phyloP scores from a whole-genome alignment of 2,113 vertebrate genomes.

The Pagrus major region DNA sequence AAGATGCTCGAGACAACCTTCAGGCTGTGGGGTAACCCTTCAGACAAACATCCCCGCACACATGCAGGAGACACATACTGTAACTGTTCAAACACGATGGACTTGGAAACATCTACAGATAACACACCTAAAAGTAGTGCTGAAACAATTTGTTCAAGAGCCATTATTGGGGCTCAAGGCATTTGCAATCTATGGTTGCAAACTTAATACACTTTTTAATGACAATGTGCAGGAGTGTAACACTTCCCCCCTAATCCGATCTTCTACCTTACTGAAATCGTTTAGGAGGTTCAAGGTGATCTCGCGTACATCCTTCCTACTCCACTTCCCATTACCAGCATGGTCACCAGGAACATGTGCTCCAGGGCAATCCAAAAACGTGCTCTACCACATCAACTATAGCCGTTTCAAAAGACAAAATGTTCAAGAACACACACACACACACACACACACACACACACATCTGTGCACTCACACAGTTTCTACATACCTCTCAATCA shows the following conservation, averaged over 20 bases:
- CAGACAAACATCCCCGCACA: conserved; percentile 19
- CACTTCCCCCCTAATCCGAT: not conserved
- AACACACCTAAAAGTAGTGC: no score
- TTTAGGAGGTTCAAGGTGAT: not conserved
- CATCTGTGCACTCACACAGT: conserved; percentile 12
- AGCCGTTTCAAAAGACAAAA: conserved; percentile 11
- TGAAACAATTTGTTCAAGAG: no score
- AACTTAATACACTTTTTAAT: not conserved
- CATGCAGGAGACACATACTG: conserved; percentile 6
- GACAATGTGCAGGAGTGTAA: not conserved
- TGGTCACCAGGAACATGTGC: not conserved
- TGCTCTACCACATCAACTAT: conserved; percentile 6
- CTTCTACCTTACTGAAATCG: not conserved
- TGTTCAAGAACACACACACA: conserved; percentile 2
- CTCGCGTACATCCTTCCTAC: not conserved
- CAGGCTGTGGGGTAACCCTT: not conserved
- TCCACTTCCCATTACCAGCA: conserved; percentile 13
- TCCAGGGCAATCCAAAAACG: not conserved
- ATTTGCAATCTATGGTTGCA: not conserved
- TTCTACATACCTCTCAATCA: conserved; percentile 59
- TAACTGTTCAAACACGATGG: no score
- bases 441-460: not conserved
- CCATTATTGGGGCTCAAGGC: not conserved
- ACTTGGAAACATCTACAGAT: no score
- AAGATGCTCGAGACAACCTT: conserved; percentile 36